Percentiles rank a stretch among this genome's conserved stretches.
Conservation (phyloP, 2,113 vertebrate species). For the Anarrhichthys ocellatus region DNA sequence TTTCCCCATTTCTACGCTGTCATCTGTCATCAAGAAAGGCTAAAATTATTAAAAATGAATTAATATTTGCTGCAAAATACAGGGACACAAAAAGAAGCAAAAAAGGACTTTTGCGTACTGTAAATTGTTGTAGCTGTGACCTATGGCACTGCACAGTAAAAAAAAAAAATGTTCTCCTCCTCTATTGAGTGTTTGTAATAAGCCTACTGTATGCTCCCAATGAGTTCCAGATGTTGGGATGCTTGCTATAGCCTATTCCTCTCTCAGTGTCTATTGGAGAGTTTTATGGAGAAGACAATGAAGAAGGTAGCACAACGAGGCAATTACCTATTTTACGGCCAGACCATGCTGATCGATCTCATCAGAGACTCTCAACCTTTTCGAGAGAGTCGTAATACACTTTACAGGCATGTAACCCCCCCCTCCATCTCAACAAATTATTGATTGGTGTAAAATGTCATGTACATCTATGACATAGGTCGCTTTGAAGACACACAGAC, state of each 20-base stretch:
- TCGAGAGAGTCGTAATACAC: conserved; percentile 48
- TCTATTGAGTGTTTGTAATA: conserved; percentile 17
- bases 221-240: conserved; percentile 39
- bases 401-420: conserved; percentile 36
- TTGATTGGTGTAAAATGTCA: conserved; percentile 65
- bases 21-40: neutral
- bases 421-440: conserved; percentile 43
- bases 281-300: conserved; percentile 54
- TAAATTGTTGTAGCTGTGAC: neutral
- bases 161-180: neutral
- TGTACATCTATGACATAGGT: conserved; percentile 12
- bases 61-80: neutral
- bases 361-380: conserved; percentile 64
- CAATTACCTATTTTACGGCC: conserved; percentile 62
- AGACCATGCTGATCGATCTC: conserved; percentile 57
- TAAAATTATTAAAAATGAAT: neutral
- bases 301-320: conserved; percentile 36
- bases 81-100: neutral
- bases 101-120: neutral
- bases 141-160: neutral
- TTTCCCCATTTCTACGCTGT: neutral
- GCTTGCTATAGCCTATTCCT: conserved; percentile 15
- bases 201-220: conserved; percentile 25
- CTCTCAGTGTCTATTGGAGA: conserved; percentile 33
- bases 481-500: conserved; percentile 26